phyloP scores from a whole-genome alignment of 2,888 invertebrate species.

The Flexamia atlantica region DNA sequence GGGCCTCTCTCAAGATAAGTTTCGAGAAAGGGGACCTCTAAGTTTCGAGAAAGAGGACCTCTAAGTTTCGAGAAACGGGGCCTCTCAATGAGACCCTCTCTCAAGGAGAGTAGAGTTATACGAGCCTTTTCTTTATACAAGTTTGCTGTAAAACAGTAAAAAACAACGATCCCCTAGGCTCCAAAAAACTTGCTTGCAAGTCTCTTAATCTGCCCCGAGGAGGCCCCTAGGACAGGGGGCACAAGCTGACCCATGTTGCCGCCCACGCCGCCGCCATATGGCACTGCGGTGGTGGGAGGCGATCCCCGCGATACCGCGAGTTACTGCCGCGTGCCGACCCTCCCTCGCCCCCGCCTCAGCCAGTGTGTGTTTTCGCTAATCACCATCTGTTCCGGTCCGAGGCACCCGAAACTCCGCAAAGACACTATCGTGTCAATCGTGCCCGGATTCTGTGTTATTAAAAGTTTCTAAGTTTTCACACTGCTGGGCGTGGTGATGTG shows the following conservation, averaged over 20 bases:
- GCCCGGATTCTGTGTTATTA: conserved; percentile 12
- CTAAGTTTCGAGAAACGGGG: too few relatives aligned
- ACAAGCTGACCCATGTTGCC: neutral
- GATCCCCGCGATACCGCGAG: conserved; percentile 15
- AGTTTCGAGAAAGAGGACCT: too few relatives aligned
- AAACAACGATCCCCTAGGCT: too few relatives aligned
- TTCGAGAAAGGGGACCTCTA: too few relatives aligned
- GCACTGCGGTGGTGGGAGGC: conserved; percentile 14
- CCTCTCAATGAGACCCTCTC: too few relatives aligned
- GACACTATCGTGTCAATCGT: neutral
- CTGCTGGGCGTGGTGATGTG: neutral
- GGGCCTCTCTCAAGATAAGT: too few relatives aligned
- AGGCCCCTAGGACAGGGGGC: too few relatives aligned
- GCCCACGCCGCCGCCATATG: neutral
- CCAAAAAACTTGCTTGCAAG: too few relatives aligned
- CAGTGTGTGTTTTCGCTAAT: neutral
- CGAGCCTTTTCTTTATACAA: too few relatives aligned
- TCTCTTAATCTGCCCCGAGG: too few relatives aligned
- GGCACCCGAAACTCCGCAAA: neutral
- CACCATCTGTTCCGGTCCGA: conserved; percentile 27
- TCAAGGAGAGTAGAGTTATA: too few relatives aligned
- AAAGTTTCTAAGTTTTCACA: conserved; percentile 2
- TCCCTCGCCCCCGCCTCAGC: neutral
- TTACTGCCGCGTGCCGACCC: conserved; percentile 9
- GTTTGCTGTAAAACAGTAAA: too few relatives aligned